These are phyloP conservation scores for Chrysemys picta DNA, from an alignment of 2,113 vertebrate genomes.

Conservation along the genomic window DNA sequence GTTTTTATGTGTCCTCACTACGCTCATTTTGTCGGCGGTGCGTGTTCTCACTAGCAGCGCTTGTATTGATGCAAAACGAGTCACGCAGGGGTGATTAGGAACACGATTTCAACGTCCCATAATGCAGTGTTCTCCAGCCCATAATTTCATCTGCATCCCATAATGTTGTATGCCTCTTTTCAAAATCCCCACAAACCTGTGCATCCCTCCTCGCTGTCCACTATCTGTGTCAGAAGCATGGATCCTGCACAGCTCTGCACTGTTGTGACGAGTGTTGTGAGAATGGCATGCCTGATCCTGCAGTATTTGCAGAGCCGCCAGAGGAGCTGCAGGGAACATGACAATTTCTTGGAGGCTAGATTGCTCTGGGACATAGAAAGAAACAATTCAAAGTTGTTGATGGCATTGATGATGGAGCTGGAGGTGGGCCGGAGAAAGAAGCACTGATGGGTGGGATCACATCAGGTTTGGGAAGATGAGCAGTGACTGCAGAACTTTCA, in stretches of 20 bases:
- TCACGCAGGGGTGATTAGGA: background rate
- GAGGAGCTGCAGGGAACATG: background rate
- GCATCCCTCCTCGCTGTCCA: background rate
- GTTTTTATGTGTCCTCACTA: background rate
- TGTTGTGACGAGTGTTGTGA: background rate
- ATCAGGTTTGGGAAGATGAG: background rate
- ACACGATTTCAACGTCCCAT: background rate
- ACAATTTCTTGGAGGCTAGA: background rate
- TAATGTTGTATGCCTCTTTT: background rate
- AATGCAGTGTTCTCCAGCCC: background rate
- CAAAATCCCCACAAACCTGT: background rate
- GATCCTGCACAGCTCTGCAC: background rate
- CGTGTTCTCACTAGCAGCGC: background rate
- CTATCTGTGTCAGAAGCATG: background rate
- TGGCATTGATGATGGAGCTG: background rate
- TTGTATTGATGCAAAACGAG: background rate
- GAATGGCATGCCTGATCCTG: background rate
- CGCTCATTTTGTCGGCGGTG: background rate
- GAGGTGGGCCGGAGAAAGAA: background rate
- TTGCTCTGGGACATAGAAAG: background rate
- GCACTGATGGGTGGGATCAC: background rate
- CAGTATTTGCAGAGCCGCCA: background rate
- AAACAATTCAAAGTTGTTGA: background rate
- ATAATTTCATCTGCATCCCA: background rate
- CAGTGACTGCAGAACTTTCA: background rate